Conservation (phyloP, 2,113 vertebrate species). For the Silurus asotus region DNA sequence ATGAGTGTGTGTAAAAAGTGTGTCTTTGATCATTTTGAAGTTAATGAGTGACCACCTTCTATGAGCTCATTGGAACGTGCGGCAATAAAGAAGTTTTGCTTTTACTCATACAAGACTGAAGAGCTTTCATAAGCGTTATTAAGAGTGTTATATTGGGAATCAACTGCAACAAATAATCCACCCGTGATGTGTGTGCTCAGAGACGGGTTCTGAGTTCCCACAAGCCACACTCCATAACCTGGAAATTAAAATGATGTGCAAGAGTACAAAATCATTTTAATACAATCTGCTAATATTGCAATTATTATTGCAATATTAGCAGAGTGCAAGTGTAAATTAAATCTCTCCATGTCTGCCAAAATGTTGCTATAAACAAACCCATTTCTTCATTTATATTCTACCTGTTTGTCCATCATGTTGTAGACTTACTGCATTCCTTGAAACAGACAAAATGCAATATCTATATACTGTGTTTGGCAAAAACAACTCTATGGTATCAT, state of each 20-base stretch:
- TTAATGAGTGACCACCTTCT: too few species aligned
- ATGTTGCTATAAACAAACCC: constrained; percentile 25
- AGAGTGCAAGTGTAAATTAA: constrained; percentile 56
- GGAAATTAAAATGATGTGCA: constrained; percentile 36
- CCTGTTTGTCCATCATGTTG: neutral
- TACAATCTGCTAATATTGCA: constrained; percentile 19
- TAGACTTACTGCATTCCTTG: neutral
- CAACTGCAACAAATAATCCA: too few species aligned
- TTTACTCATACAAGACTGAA: too few species aligned
- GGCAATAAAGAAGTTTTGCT: too few species aligned
- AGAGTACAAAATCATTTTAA: constrained; percentile 36
- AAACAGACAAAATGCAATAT: neutral
- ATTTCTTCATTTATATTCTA: neutral
- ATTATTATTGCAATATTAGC: too few species aligned
- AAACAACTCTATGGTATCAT: neutral
- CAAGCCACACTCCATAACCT: constrained; percentile 10
- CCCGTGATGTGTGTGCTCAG: too few species aligned
- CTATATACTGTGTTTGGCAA: neutral
- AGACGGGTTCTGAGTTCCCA: too few species aligned
- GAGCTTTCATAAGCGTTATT: too few species aligned
- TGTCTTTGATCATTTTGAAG: too few species aligned
- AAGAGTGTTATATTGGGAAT: too few species aligned
- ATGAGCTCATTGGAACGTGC: too few species aligned
- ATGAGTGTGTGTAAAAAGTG: too few species aligned
- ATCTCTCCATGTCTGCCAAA: constrained; percentile 36